A percentile compares a stretch with the other conserved stretches of the same genome.
Evolutionary conservation across 2,797 vertebrate species (phyloP).

Genomic region (Rhynchotus rufescens): DNA sequence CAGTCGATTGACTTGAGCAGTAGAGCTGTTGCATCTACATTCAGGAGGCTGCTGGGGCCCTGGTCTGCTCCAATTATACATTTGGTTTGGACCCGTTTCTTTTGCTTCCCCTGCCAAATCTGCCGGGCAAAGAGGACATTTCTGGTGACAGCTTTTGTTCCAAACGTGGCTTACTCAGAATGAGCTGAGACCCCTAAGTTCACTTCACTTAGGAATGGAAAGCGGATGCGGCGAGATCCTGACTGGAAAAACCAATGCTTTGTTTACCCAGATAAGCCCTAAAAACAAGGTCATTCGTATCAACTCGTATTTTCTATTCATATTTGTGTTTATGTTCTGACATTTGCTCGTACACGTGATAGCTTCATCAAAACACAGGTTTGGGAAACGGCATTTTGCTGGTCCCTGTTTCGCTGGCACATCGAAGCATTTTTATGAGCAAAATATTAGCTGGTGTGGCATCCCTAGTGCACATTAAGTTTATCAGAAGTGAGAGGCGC

Average conservation of each 20-base stretch:
- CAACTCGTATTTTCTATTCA: constrained; percentile 8
- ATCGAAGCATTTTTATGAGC: not conserved
- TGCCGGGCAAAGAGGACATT: not conserved
- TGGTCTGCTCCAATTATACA: not conserved
- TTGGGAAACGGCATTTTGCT: constrained; percentile 4
- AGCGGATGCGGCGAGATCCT: not conserved
- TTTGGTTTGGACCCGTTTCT: not conserved
- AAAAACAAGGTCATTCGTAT: constrained; percentile 29
- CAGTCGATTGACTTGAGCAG: not conserved
- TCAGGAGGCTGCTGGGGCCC: not conserved
- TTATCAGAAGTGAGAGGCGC: constrained; percentile 23
- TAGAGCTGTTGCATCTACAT: not conserved
- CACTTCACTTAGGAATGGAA: not conserved
- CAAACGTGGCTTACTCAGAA: constrained; percentile 1
- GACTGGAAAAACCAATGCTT: not conserved
- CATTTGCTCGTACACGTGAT: not conserved
- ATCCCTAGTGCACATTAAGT: constrained; percentile 22
- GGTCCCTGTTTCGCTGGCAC: constrained; percentile 24
- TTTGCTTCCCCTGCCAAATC: not conserved
- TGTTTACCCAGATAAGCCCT: constrained; percentile 55
- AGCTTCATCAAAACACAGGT: constrained; percentile 31
- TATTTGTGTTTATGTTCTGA: not conserved
- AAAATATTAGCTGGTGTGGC: not conserved
- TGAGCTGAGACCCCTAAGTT: not conserved
- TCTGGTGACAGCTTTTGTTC: constrained; percentile 6